Evolutionary conservation across 37 sponge, comb jelly and placozoan species (phyloP), one percentile per base, ranked within the genome.

Genomic region (Hexactinellida sp.): DNA sequence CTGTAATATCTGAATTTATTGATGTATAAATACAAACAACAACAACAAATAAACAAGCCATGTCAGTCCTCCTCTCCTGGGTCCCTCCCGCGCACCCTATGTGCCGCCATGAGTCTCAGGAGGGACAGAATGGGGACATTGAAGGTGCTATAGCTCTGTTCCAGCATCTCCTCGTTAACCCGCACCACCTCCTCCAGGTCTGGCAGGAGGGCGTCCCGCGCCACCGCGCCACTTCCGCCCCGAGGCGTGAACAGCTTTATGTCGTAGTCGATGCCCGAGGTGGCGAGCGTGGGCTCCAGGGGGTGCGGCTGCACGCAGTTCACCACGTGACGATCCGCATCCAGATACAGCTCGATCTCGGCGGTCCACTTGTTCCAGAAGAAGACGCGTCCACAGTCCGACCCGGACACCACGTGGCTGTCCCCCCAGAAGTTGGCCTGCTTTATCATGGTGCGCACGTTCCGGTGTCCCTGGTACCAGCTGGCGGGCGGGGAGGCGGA

Each of bases 291-390:
- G 91, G 86, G 21, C 54, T 10, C 36, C 34, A 32, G 36, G 24
- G 97, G 97, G 55, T 97, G 94, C 19, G 97, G 97, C 76, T 97
- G 97, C 25, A 97, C 83, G 39, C 97, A 97, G 90, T 97, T 97
- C 34, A 97, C 97, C 19, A 97, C 93, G 38, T 90, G 90, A 36
- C 89, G 83, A 83, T 97, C 97, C 16, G 88, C 97, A 0, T 83
- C 63, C 25, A 94, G 87, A 38, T 91, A 47, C 54, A 88, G 91
- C 82, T 92, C 90, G 13, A 97, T 83, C 55, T 91, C 86, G 0
- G 89, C 90, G 36, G 90, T 94, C 88, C 91, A 91, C 86, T 94
- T 92, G 91, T 97, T 87, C 95, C 95, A 94, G 36, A 94, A 82
- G 84, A 94, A 94, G 38, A 94, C 86, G 0, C 95, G 89, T 0